These are phyloP conservation scores for Anguilla japonica DNA, from an alignment of 2,113 vertebrate genomes.

Conservation along the genomic window DNA sequence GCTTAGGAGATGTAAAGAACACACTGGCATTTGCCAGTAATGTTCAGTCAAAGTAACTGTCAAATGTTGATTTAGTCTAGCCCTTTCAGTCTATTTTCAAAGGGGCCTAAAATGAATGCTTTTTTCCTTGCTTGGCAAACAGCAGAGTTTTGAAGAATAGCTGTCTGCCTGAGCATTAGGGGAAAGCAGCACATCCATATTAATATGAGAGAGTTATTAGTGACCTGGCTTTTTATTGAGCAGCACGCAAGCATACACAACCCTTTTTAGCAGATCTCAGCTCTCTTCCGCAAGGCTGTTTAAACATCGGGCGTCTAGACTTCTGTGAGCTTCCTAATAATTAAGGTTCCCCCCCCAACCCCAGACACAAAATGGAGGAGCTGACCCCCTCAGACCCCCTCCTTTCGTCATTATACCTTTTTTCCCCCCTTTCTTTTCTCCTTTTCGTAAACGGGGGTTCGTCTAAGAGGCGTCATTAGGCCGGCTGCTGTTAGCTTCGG, in stretches of 20 bases:
- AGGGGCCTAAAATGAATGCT: not conserved
- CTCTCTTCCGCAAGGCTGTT: conserved; percentile 12
- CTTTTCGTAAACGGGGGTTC: conserved; percentile 18
- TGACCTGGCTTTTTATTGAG: not conserved
- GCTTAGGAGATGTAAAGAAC: too few relatives aligned
- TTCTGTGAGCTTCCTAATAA: not conserved
- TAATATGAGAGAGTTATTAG: conserved; percentile 16
- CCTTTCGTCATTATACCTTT: conserved; percentile 16
- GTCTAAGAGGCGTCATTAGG: conserved; percentile 45
- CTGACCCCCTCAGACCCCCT: conserved; percentile 20
- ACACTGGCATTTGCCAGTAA: too few relatives aligned
- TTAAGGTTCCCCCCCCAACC: not conserved
- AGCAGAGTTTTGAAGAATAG: not conserved
- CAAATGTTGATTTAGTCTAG: not conserved
- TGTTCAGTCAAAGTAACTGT: not conserved
- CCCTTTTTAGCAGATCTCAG: conserved; percentile 1
- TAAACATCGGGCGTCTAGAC: not conserved
- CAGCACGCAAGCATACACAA: not conserved
- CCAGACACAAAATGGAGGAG: conserved; percentile 12
- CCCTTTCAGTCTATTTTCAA: not conserved
- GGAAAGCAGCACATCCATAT: conserved; percentile 3
- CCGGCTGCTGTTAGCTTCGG: conserved; percentile 39
- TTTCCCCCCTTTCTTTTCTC: not conserved
- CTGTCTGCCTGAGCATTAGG: not conserved
- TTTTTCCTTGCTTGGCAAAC: not conserved